Conservation (phyloP, 1,140 invertebrate species). For the Chrysopa pallens region DNA sequence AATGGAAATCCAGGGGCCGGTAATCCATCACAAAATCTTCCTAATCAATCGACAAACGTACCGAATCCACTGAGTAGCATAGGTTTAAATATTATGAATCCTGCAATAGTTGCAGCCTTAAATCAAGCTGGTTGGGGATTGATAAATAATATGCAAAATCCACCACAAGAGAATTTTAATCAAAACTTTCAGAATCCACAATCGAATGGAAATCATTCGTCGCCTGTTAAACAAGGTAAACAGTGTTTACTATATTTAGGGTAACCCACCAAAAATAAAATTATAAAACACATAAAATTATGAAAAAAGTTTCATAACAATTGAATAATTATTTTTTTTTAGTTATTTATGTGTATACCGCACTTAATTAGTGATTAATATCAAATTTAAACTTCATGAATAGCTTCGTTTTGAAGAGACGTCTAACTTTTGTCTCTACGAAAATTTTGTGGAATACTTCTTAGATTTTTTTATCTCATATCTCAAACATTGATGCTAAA, state of each 20-base stretch:
- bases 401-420: too few relatives aligned
- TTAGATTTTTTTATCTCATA: too few relatives aligned
- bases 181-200: not conserved
- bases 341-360: not conserved
- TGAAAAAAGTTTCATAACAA: not conserved
- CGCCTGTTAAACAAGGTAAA: not conserved
- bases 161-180: not conserved
- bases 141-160: slow-evolving; percentile 14
- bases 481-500: too few relatives aligned
- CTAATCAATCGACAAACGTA: not conserved
- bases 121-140: slow-evolving; percentile 28
- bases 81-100: slow-evolving; percentile 28
- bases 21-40: not conserved
- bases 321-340: not conserved
- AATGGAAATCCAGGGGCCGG: not conserved
- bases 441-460: too few relatives aligned
- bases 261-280: not conserved
- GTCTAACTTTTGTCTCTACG: not conserved
- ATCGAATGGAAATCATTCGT: not conserved
- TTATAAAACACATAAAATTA: not conserved
- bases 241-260: not conserved
- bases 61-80: slow-evolving; percentile 23
- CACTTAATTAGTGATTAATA: not conserved
- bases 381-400: not conserved
- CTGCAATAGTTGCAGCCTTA: slow-evolving; percentile 29